Conservation (phyloP, 1,140 invertebrate genomes). For the Pseudachorutes palmiensis region DNA sequence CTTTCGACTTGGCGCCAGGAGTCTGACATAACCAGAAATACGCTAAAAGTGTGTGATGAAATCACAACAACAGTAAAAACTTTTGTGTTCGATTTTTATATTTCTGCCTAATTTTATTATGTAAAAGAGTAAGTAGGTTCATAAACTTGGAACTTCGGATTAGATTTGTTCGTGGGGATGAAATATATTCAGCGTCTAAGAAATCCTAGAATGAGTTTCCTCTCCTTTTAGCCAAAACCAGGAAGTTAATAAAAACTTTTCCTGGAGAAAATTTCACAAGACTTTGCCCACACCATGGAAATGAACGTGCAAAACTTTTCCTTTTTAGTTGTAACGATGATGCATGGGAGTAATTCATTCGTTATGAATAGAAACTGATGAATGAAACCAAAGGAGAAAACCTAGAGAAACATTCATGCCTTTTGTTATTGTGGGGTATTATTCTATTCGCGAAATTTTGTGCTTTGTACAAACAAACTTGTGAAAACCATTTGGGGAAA, state of each 20-base stretch:
- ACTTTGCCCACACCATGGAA: conserved; percentile 37
- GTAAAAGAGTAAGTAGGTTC: background rate
- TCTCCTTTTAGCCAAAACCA: conserved; percentile 37
- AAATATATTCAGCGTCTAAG: background rate
- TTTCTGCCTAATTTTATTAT: conserved; percentile 1
- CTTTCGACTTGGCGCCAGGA: background rate
- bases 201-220: conserved; percentile 44
- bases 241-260: background rate
- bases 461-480: too few species aligned
- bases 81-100: background rate
- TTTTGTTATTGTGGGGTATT: too few species aligned
- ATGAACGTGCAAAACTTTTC: background rate
- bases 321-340: conserved; percentile 62
- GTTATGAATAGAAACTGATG: conserved; percentile 69
- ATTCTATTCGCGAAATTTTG: too few species aligned
- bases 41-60: background rate
- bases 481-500: too few species aligned
- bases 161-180: background rate
- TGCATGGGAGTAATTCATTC: conserved; percentile 79
- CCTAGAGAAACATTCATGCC: too few species aligned
- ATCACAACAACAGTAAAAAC: conserved; percentile 10
- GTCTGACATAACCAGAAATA: background rate
- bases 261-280: conserved; percentile 66
- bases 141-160: background rate
- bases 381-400: conserved; percentile 77